Evolutionary conservation across 2,888 invertebrate species (phyloP).

Genomic region (Spodoptera exigua): DNA sequence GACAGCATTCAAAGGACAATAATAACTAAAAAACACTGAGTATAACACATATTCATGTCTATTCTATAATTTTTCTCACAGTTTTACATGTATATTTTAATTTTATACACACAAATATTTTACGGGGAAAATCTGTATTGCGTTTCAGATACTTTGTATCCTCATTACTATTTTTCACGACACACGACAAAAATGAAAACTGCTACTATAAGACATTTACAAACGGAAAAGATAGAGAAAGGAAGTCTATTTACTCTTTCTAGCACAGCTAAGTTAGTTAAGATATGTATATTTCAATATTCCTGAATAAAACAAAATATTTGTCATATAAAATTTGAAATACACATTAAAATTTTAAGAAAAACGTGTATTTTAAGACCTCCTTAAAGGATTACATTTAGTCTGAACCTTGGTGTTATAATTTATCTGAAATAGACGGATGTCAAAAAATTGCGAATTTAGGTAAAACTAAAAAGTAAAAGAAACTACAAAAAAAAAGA

Average conservation of each 20-base stretch:
- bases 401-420: slow-evolving; percentile 84
- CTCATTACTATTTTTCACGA: slow-evolving; percentile 8
- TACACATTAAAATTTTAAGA: slow-evolving; percentile 73
- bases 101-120: slow-evolving; percentile 58
- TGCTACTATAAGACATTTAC: not conserved
- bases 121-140: slow-evolving; percentile 26
- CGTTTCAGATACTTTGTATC: slow-evolving; percentile 45
- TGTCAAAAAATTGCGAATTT: slow-evolving; percentile 61
- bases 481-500: slow-evolving; percentile 40
- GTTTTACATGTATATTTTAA: slow-evolving; percentile 67
- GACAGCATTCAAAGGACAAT: slow-evolving; percentile 66
- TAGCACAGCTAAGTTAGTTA: slow-evolving; percentile 34
- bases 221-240: not conserved
- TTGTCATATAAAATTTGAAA: slow-evolving; percentile 49
- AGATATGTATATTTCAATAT: slow-evolving; percentile 43
- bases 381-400: slow-evolving; percentile 80
- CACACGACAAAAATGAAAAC: not conserved
- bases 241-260: slow-evolving; percentile 20
- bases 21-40: slow-evolving; percentile 67
- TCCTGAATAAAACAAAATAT: slow-evolving; percentile 36
- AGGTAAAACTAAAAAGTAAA: slow-evolving; percentile 31
- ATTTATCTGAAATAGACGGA: slow-evolving; percentile 74
- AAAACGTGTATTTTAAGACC: slow-evolving; percentile 71
- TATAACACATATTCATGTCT: slow-evolving; percentile 69
- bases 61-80: slow-evolving; percentile 71